phyloP scores from a whole-genome alignment of 2,113 vertebrate genomes.

The Strix uralensis region DNA sequence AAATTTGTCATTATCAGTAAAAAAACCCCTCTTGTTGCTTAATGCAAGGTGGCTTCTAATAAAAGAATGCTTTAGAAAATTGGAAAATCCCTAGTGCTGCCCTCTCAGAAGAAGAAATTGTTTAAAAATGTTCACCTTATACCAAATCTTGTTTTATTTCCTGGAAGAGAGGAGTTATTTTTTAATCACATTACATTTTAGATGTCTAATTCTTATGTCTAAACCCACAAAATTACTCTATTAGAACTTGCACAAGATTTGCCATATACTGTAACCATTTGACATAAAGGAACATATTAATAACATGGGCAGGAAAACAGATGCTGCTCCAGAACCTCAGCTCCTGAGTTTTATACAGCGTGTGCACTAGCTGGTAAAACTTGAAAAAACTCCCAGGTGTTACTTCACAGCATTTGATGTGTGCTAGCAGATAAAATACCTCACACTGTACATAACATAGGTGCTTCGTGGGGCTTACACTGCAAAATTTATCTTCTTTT shows the following conservation, averaged over 20 bases:
- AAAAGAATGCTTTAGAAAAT: not conserved
- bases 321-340: not conserved
- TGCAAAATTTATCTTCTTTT: not conserved
- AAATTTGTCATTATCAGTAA: not conserved
- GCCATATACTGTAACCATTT: not conserved
- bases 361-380: not conserved
- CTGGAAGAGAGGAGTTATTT: not conserved
- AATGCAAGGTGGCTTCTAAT: not conserved
- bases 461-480: not conserved
- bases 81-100: not conserved
- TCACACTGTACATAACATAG: not conserved
- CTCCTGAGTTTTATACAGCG: not conserved
- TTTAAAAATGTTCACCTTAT: not conserved
- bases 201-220: not conserved
- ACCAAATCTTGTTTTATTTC: not conserved
- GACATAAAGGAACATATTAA: not conserved
- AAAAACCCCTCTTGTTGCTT: not conserved
- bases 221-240: not conserved
- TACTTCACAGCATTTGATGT: not conserved
- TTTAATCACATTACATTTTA: not conserved
- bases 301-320: not conserved
- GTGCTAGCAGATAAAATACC: not conserved
- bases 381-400: not conserved
- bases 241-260: not conserved
- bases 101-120: not conserved